phyloP scores from a whole-genome alignment of 2,888 invertebrate genomes.

The Colostygia pectinataria region DNA sequence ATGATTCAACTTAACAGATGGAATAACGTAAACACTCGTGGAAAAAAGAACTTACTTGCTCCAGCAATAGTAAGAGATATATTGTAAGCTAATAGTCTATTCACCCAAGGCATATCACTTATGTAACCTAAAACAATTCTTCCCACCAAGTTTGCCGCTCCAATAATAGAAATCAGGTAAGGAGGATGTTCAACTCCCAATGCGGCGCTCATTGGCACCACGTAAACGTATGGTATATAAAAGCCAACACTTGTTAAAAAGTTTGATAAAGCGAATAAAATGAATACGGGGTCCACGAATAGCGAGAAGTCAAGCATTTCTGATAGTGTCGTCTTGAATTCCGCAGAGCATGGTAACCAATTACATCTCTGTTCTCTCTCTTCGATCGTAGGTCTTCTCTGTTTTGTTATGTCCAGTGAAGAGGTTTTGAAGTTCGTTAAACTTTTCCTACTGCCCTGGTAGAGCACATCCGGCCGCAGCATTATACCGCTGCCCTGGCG shows the following conservation, averaged over 20 bases:
- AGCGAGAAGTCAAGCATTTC: constrained; percentile 94
- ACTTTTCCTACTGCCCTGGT: constrained; percentile 88
- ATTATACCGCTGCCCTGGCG: constrained; percentile 89
- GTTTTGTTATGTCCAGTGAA: constrained; percentile 59
- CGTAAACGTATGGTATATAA: constrained; percentile 95
- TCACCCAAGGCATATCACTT: constrained; percentile 95
- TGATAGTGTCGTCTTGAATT: constrained; percentile 87
- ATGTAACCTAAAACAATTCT: constrained; percentile 93
- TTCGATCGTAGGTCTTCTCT: constrained; percentile 62
- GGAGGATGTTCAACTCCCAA: constrained; percentile 85
- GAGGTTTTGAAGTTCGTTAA: constrained; percentile 80
- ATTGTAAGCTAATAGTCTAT: constrained; percentile 95
- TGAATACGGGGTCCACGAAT: constrained; percentile 92
- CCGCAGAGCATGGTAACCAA: constrained; percentile 86
- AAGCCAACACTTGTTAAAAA: constrained; percentile 97
- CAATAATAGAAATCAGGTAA: constrained; percentile 90
- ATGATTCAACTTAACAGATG: background rate
- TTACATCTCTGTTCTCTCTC: constrained; percentile 75
- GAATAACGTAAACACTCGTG: background rate
- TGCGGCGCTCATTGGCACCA: constrained; percentile 88
- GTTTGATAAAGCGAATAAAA: constrained; percentile 96
- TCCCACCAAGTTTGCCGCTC: constrained; percentile 94
- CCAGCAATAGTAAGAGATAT: constrained; percentile 94
- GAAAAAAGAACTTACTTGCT: constrained; percentile 85
- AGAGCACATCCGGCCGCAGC: constrained; percentile 94